Evolutionary conservation across 2,113 vertebrate species (phyloP).

Genomic region (Alouatta palliata): DNA sequence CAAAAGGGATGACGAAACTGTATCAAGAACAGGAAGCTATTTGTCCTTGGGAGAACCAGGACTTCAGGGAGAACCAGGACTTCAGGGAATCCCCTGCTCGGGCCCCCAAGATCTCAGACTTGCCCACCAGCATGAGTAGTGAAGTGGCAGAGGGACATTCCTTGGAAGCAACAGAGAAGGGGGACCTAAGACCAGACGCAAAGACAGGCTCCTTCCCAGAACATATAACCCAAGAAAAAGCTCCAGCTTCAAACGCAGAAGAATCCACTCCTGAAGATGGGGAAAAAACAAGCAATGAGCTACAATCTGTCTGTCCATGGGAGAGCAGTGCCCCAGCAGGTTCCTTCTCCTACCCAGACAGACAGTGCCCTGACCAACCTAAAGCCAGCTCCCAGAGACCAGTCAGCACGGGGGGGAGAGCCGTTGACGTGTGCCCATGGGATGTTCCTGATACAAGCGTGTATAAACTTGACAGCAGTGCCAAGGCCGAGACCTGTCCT

Average conservation of each 20-base stretch:
- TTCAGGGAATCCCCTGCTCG: fast-evolving
- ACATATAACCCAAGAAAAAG: not conserved
- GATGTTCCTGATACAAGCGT: not conserved
- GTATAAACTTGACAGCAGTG: not conserved
- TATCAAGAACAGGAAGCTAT: not conserved
- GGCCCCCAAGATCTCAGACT: not conserved
- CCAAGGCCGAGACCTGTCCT: constrained; percentile 63
- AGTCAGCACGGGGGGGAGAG: not conserved
- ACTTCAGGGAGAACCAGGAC: fast-evolving
- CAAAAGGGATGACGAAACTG: not conserved
- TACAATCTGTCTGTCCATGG: not conserved
- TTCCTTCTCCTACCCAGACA: not conserved
- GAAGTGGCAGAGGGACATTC: not conserved
- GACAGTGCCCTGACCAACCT: not conserved
- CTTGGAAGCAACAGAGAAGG: not conserved
- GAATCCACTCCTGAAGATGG: not conserved
- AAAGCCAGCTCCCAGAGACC: constrained; percentile 4
- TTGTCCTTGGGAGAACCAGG: not conserved
- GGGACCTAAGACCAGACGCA: not conserved
- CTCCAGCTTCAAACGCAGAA: not conserved
- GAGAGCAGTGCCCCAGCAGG: fast-evolving
- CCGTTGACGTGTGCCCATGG: constrained; percentile 45
- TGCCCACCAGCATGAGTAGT: not conserved
- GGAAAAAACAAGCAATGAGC: not conserved
- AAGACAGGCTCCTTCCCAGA: not conserved